A percentile compares a stretch with the other conserved stretches of the same genome.
Evolutionary conservation across 2,888 invertebrate genomes (phyloP).

Genomic region (Meghimatium bilineatum): DNA sequence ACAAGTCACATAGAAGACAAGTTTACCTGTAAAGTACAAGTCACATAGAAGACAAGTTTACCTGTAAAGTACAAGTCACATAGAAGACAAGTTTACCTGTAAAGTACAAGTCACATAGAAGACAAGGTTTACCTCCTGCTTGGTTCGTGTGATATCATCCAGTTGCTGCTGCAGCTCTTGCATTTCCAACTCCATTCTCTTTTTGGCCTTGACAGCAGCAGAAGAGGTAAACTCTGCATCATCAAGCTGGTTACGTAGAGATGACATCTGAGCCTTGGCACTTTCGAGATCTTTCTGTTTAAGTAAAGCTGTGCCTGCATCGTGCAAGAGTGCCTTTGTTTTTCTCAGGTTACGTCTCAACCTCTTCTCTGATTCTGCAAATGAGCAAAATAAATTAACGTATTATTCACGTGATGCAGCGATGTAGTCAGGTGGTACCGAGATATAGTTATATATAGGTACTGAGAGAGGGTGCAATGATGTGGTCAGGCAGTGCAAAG

Average conservation of each 20-base stretch:
- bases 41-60: no score
- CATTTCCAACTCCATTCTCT: conserved; percentile 90
- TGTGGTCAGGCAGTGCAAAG: no score
- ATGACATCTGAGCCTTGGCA: conserved; percentile 86
- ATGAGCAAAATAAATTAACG: no score
- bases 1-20: no score
- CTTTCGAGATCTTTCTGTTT: conserved; percentile 91
- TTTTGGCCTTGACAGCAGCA: conserved; percentile 90
- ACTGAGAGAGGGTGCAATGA: no score
- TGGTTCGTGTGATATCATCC: conserved; percentile 86
- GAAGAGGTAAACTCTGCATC: conserved; percentile 91
- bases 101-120: no score
- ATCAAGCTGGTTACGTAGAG: conserved; percentile 90
- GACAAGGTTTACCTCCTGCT: conserved; percentile 83
- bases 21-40: no score
- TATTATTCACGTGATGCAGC: no score
- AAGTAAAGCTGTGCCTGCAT: conserved; percentile 94
- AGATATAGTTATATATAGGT: no score
- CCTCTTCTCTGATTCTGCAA: conserved; percentile 72
- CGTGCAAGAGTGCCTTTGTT: conserved; percentile 91
- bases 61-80: no score
- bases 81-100: no score
- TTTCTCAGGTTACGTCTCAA: conserved; percentile 91
- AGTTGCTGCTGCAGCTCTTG: conserved; percentile 88
- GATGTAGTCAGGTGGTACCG: no score